These are phyloP conservation scores for Sebastiscus albofasciatus DNA, from an alignment of 2,797 vertebrate genomes.

Conservation along the genomic window DNA sequence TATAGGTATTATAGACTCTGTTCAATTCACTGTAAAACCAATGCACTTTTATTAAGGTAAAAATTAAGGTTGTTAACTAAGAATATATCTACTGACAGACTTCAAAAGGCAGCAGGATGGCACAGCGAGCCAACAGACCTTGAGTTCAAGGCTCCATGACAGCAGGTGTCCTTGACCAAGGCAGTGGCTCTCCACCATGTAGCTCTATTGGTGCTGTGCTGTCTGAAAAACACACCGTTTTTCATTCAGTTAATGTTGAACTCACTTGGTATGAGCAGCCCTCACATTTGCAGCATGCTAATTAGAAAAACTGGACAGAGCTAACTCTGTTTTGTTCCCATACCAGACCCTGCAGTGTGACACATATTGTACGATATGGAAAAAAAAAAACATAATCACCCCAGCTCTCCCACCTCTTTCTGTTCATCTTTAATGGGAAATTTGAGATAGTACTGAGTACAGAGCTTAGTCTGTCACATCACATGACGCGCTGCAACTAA, in stretches of 20 bases:
- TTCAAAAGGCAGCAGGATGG: neutral
- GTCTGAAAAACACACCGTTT: neutral
- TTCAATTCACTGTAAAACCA: neutral
- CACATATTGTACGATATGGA: slow-evolving; percentile 38
- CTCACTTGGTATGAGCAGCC: neutral
- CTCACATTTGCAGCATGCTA: neutral
- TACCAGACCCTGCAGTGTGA: neutral
- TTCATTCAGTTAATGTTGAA: neutral
- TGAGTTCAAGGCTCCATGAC: slow-evolving; percentile 9
- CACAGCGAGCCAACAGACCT: neutral
- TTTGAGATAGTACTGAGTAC: slow-evolving; percentile 80
- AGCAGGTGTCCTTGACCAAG: slow-evolving; percentile 34
- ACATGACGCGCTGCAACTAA: slow-evolving; percentile 84
- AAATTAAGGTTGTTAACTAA: neutral
- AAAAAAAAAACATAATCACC: slow-evolving; percentile 48
- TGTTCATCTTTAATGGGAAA: slow-evolving; percentile 84
- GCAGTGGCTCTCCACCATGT: neutral
- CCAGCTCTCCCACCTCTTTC: slow-evolving; percentile 49
- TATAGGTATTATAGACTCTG: neutral
- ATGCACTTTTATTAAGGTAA: neutral
- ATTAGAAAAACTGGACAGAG: slow-evolving; percentile 1
- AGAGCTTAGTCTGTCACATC: slow-evolving; percentile 84
- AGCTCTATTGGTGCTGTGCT: neutral
- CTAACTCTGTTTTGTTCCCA: neutral
- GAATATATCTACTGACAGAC: neutral